phyloP scores from a whole-genome alignment of 2,797 vertebrate species.

The Pseudochromis fuscus region DNA sequence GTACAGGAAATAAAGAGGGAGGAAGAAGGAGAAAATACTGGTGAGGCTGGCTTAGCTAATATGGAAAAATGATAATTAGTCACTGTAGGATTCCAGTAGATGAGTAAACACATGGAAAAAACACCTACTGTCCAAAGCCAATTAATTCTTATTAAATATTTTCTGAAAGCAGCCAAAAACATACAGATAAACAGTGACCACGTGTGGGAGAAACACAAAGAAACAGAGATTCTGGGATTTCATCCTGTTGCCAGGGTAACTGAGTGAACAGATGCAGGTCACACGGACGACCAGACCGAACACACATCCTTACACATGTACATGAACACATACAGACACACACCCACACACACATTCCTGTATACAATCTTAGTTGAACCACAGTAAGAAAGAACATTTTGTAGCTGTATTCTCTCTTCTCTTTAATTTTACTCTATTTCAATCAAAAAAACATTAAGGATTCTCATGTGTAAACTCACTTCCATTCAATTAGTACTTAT shows the following conservation, averaged over 20 bases:
- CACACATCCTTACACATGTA: neutral
- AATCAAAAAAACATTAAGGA: too few species aligned
- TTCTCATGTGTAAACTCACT: too few species aligned
- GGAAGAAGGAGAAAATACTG: neutral
- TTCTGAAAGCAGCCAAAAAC: neutral
- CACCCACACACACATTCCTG: neutral
- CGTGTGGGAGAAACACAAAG: slow-evolving; percentile 50
- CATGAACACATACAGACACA: neutral
- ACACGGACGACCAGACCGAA: slow-evolving; percentile 80
- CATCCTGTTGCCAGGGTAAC: slow-evolving; percentile 93
- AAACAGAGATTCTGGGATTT: slow-evolving; percentile 67
- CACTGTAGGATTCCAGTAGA: slow-evolving; percentile 4
- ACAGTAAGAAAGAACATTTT: neutral
- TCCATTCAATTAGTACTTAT: too few species aligned
- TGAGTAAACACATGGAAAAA: neutral
- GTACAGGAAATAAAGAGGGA: neutral
- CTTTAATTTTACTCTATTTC: too few species aligned
- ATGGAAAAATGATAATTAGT: slow-evolving; percentile 9
- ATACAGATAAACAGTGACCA: slow-evolving; percentile 42
- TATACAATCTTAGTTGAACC: neutral
- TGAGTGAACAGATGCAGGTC: slow-evolving; percentile 90
- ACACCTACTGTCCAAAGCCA: neutral
- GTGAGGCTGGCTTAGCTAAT: neutral
- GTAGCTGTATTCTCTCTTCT: neutral
- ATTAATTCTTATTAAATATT: neutral